Conservation (phyloP, 2,888 invertebrate genomes). For the Brenthis daphne region DNA sequence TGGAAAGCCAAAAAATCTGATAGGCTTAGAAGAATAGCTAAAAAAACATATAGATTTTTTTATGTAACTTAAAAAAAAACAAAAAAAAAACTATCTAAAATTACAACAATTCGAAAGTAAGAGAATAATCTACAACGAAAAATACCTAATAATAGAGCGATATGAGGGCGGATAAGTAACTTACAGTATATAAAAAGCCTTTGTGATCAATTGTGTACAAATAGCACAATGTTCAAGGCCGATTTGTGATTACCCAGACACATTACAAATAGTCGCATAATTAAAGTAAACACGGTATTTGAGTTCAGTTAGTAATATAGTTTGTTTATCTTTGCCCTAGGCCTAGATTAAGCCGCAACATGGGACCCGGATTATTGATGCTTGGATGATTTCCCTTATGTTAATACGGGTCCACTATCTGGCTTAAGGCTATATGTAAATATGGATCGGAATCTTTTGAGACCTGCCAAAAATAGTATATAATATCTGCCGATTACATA, state of each 20-base stretch:
- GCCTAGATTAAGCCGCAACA: conserved; percentile 27
- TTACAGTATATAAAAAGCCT: background rate
- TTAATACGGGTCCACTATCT: conserved; percentile 11
- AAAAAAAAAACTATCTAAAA: no score
- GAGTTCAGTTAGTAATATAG: conserved; percentile 21
- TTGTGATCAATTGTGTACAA: no score
- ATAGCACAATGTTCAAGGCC: no score
- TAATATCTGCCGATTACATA: no score
- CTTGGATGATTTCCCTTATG: conserved; percentile 21
- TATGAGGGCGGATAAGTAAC: background rate
- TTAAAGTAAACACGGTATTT: conserved; percentile 37
- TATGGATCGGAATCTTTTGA: background rate
- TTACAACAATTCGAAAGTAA: no score
- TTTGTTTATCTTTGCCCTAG: conserved; percentile 31
- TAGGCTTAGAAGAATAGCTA: no score
- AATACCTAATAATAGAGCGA: no score
- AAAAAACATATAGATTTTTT: no score
- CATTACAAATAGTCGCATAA: conserved; percentile 29
- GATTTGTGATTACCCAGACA: conserved; percentile 3
- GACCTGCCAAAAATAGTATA: background rate
- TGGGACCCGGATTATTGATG: conserved; percentile 31
- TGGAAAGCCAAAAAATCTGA: no score
- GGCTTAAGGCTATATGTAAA: conserved; percentile 12
- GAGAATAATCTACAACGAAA: no score
- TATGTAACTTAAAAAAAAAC: no score